A percentile compares a stretch with the other conserved stretches of the same genome.
These are phyloP conservation scores for Blennius ocellaris DNA, from an alignment of 2,113 vertebrate species.

Conservation along the genomic window DNA sequence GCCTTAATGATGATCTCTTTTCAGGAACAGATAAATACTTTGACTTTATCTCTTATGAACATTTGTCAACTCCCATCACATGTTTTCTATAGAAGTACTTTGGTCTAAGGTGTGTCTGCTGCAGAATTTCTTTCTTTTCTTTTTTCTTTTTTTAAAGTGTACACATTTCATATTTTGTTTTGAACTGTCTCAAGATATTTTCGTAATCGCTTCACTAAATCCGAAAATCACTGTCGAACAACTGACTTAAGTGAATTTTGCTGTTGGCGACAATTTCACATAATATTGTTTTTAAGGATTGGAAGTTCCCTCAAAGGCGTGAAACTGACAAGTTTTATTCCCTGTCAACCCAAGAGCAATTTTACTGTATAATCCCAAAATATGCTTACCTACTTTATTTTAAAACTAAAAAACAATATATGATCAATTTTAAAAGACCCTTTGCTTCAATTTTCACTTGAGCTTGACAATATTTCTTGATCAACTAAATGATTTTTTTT, in stretches of 20 bases:
- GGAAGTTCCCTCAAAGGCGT: conserved; percentile 28
- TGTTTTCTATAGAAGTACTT: conserved; percentile 10
- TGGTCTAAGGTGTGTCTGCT: neutral
- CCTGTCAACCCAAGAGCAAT: conserved; percentile 13
- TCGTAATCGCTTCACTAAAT: neutral
- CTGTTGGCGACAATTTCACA: conserved; percentile 17
- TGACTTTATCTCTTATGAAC: neutral
- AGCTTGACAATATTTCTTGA: too few relatives aligned
- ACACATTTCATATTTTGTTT: neutral
- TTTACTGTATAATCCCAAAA: neutral
- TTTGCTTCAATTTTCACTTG: too few relatives aligned
- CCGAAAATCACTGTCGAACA: neutral
- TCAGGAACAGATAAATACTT: conserved; percentile 3
- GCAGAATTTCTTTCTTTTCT: neutral
- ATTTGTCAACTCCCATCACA: conserved; percentile 11
- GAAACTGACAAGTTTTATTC: conserved; percentile 33
- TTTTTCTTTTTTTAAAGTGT: too few relatives aligned
- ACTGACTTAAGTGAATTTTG: conserved; percentile 5
- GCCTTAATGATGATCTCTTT: conserved; percentile 2
- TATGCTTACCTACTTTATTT: too few relatives aligned
- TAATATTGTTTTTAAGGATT: conserved; percentile 23
- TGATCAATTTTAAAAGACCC: too few relatives aligned
- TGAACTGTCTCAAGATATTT: neutral
- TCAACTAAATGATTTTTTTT: too few relatives aligned
- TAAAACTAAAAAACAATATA: too few relatives aligned